Percentiles rank a stretch among this genome's conserved stretches.
These are phyloP conservation scores for Sylvia atricapilla DNA, from an alignment of 2,113 vertebrate genomes.

Conservation along the genomic window DNA sequence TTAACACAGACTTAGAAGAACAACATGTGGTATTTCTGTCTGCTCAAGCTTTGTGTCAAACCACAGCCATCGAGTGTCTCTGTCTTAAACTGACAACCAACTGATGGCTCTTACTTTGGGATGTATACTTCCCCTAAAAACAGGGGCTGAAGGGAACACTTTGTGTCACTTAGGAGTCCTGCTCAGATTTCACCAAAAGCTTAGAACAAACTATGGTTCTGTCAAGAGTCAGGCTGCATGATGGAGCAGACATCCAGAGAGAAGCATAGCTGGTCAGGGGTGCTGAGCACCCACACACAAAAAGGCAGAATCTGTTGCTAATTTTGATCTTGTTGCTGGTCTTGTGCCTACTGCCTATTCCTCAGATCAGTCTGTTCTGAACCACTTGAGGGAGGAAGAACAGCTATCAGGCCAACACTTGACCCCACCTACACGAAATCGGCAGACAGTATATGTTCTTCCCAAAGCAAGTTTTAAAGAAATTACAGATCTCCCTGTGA, in stretches of 20 bases:
- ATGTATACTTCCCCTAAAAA: not conserved
- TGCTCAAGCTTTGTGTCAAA: not conserved
- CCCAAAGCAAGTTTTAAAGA: not conserved
- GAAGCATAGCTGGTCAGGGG: not conserved
- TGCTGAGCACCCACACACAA: not conserved
- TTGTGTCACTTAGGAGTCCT: not conserved
- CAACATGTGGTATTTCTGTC: accelerated
- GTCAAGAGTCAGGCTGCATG: not conserved
- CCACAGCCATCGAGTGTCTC: not conserved
- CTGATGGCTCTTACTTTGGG: not conserved
- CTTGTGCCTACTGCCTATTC: not conserved
- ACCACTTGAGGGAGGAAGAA: not conserved
- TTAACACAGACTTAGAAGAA: not conserved
- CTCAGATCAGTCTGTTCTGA: not conserved
- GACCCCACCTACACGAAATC: not conserved
- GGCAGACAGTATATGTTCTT: not conserved
- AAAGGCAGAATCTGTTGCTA: not conserved
- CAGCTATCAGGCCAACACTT: not conserved
- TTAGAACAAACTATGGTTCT: not conserved
- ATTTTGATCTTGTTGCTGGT: not conserved
- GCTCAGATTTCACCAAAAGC: not conserved
- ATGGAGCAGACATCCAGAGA: not conserved
- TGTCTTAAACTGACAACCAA: not conserved
- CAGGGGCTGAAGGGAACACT: not conserved
- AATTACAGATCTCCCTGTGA: not conserved